Percentiles rank a stretch among this genome's conserved stretches.
These are phyloP conservation scores for Anthopleura xanthogrammica DNA, from an alignment of 92 coral and sea anemone genomes.

Conservation along the genomic window DNA sequence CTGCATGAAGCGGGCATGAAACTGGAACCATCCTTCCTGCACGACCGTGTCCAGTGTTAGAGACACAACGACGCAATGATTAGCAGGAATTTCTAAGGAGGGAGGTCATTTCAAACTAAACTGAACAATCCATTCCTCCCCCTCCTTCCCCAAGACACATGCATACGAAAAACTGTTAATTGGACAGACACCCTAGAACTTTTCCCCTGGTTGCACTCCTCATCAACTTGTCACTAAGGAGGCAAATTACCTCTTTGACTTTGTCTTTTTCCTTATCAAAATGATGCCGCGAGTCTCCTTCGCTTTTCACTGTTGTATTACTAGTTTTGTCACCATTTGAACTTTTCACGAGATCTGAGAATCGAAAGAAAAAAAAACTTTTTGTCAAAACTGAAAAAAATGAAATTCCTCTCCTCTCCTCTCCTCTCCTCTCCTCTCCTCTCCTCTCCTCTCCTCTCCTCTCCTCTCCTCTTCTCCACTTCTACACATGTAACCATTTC, in stretches of 20 bases:
- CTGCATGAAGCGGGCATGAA: too few relatives aligned
- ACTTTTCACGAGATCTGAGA: constrained; percentile 10
- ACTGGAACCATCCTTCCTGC: too few relatives aligned
- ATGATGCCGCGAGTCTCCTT: neutral
- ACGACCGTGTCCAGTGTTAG: too few relatives aligned
- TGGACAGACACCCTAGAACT: neutral
- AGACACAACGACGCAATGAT: too few relatives aligned
- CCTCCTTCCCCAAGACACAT: neutral
- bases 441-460: neutral
- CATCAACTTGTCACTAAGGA: too few relatives aligned
- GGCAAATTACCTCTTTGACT: constrained; percentile 7
- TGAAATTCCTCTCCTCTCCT: too few relatives aligned
- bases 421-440: too few relatives aligned
- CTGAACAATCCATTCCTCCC: too few relatives aligned
- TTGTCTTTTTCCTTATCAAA: neutral
- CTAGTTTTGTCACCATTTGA: neutral
- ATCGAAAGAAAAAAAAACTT: neutral
- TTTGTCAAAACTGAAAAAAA: neutral
- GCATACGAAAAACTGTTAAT: too few relatives aligned
- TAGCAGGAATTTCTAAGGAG: too few relatives aligned
- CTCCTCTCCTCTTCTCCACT: neutral
- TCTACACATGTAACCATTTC: neutral
- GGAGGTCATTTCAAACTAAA: too few relatives aligned
- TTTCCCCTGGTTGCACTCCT: too few relatives aligned
- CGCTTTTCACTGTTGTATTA: neutral